Percentiles rank a stretch among this genome's conserved stretches.
These are phyloP conservation scores for Drosophila incognita DNA, from an alignment of 2,888 invertebrate genomes.

Conservation along the genomic window DNA sequence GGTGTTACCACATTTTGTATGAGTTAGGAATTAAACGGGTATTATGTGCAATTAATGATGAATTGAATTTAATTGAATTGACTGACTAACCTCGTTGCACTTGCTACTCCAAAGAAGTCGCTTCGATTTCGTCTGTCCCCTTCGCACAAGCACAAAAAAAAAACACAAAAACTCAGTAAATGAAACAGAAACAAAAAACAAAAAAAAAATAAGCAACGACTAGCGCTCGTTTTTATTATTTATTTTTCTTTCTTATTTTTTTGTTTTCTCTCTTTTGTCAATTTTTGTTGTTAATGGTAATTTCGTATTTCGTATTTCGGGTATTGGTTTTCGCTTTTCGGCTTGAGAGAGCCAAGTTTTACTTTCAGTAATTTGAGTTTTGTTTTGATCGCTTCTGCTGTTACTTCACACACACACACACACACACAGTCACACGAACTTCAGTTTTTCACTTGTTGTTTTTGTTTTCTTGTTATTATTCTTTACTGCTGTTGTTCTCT, in stretches of 20 bases:
- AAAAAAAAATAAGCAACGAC: slow-evolving; percentile 30
- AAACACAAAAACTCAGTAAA: slow-evolving; percentile 16
- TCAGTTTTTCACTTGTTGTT: slow-evolving; percentile 2
- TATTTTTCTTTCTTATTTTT: background rate
- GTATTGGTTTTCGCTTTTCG: slow-evolving; percentile 47
- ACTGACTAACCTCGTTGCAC: slow-evolving; percentile 44
- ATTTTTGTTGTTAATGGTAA: slow-evolving; percentile 36
- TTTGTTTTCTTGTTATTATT: slow-evolving; percentile 27
- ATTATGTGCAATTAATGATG: slow-evolving; percentile 7
- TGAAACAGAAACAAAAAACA: slow-evolving; percentile 29
- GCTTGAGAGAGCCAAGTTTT: slow-evolving; percentile 40
- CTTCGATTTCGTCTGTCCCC: slow-evolving; percentile 7
- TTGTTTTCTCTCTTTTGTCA: slow-evolving; percentile 16
- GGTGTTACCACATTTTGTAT: background rate
- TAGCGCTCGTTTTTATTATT: slow-evolving; percentile 11
- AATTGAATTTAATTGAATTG: slow-evolving; percentile 8
- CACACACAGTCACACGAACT: slow-evolving; percentile 2
- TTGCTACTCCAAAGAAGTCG: slow-evolving; percentile 24
- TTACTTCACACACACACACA: slow-evolving; percentile 16
- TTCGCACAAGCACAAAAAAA: slow-evolving; percentile 13
- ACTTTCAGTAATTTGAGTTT: slow-evolving; percentile 39
- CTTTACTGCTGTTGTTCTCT: slow-evolving; percentile 9
- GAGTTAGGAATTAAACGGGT: slow-evolving; percentile 22
- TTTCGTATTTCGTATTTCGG: slow-evolving; percentile 43
- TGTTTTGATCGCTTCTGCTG: slow-evolving; percentile 25